These are phyloP conservation scores for Malurus splendens DNA, from an alignment of 2,797 vertebrate genomes.

Conservation along the genomic window DNA sequence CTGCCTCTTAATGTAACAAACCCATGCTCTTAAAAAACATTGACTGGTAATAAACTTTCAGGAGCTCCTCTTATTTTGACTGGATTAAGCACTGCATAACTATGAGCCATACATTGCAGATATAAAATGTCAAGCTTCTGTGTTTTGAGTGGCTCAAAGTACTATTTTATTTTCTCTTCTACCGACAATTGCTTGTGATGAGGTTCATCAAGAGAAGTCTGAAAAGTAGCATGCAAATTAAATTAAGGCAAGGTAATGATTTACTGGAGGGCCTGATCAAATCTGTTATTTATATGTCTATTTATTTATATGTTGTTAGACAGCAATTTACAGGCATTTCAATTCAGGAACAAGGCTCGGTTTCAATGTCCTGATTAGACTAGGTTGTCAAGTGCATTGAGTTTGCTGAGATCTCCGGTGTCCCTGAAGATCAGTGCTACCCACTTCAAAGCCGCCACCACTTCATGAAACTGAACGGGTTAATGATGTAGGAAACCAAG, in stretches of 20 bases:
- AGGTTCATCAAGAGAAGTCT: background rate
- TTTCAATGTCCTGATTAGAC: conserved; percentile 36
- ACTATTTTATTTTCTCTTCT: background rate
- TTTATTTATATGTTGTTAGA: background rate
- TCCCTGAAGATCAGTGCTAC: background rate
- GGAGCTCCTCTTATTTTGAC: background rate
- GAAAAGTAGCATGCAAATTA: conserved; percentile 3
- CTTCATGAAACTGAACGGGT: background rate
- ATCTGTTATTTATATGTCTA: background rate
- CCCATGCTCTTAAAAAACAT: conserved; percentile 15
- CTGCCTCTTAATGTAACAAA: conserved; percentile 10
- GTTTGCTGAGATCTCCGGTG: conserved; percentile 4
- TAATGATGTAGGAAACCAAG: conserved; percentile 8
- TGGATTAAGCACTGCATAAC: background rate
- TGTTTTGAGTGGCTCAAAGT: background rate
- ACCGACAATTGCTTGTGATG: background rate
- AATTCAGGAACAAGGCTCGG: background rate
- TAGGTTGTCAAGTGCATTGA: background rate
- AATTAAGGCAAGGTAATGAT: conserved; percentile 1
- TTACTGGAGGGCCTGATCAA: conserved; percentile 2
- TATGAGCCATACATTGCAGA: background rate
- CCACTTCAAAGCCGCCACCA: background rate
- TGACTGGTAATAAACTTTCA: conserved; percentile 29
- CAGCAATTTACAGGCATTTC: background rate
- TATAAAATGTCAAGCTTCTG: background rate